phyloP scores from a whole-genome alignment of 2,797 vertebrate genomes.

The Apodemus agrarius region DNA sequence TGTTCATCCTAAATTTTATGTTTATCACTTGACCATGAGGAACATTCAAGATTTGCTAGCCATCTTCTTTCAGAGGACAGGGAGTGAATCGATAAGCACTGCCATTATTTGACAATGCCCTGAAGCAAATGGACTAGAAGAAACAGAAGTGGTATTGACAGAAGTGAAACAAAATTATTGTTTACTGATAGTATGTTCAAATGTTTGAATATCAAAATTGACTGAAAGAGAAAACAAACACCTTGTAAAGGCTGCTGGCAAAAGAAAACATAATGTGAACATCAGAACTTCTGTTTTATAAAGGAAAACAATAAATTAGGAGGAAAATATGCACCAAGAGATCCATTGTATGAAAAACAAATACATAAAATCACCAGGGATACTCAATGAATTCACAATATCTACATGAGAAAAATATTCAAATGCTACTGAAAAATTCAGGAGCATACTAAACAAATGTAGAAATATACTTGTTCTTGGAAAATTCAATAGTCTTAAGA shows the following conservation, averaged over 20 bases:
- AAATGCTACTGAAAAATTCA: neutral
- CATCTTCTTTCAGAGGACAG: neutral
- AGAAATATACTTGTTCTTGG: neutral
- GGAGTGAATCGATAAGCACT: neutral
- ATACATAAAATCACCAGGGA: neutral
- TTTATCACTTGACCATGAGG: neutral
- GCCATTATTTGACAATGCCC: neutral
- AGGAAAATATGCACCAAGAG: neutral
- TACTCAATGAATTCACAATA: neutral
- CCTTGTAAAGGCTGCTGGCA: neutral
- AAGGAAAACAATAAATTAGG: neutral
- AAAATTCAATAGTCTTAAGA: neutral
- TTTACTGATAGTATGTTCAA: neutral
- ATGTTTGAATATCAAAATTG: slow-evolving; percentile 15
- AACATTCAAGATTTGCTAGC: neutral
- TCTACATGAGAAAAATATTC: neutral
- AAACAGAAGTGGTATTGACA: slow-evolving; percentile 2
- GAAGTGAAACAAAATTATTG: slow-evolving; percentile 47
- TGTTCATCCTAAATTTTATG: neutral
- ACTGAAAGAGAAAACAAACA: neutral
- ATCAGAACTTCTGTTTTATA: neutral
- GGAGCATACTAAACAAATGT: neutral
- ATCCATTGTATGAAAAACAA: neutral
- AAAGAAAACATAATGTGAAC: neutral
- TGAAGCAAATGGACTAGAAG: neutral